Conservation (phyloP, 1,140 invertebrate species). For the Macrobrachium rosenbergii region DNA sequence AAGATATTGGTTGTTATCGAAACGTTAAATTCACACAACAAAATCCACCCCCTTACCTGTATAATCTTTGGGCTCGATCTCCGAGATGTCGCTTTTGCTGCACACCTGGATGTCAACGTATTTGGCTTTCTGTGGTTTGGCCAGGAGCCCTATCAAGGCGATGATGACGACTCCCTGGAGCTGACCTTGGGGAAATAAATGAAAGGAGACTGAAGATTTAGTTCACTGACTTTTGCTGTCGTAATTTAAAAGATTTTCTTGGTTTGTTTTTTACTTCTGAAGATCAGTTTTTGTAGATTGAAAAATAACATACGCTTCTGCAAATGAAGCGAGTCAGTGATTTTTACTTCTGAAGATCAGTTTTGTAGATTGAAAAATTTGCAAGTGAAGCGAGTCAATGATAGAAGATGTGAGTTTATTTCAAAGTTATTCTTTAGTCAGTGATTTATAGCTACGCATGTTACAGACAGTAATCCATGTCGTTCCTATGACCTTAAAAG, state of each 20-base stretch:
- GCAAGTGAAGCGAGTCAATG: too few relatives aligned
- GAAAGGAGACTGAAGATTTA: background rate
- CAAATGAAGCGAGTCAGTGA: too few relatives aligned
- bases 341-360: too few relatives aligned
- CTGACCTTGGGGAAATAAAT: constrained; percentile 3
- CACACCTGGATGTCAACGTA: constrained; percentile 32
- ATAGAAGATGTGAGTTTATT: too few relatives aligned
- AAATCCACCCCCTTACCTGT: constrained; percentile 12
- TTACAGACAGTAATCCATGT: too few relatives aligned
- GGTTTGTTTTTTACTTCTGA: background rate
- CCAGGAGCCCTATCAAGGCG: constrained; percentile 20
- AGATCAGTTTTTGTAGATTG: background rate
- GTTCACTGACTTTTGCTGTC: background rate
- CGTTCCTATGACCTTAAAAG: too few relatives aligned
- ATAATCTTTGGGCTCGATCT: constrained; percentile 41
- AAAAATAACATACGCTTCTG: too few relatives aligned
- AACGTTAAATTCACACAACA: background rate
- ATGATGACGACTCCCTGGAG: constrained; percentile 39
- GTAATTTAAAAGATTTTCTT: background rate
- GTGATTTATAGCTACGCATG: too few relatives aligned
- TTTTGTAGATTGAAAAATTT: too few relatives aligned
- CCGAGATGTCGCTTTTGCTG: background rate
- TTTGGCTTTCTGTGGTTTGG: background rate
- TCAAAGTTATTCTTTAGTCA: too few relatives aligned
- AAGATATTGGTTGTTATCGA: background rate